phyloP scores from a whole-genome alignment of 2,797 vertebrate genomes.

The Lophotriccus pileatus region DNA sequence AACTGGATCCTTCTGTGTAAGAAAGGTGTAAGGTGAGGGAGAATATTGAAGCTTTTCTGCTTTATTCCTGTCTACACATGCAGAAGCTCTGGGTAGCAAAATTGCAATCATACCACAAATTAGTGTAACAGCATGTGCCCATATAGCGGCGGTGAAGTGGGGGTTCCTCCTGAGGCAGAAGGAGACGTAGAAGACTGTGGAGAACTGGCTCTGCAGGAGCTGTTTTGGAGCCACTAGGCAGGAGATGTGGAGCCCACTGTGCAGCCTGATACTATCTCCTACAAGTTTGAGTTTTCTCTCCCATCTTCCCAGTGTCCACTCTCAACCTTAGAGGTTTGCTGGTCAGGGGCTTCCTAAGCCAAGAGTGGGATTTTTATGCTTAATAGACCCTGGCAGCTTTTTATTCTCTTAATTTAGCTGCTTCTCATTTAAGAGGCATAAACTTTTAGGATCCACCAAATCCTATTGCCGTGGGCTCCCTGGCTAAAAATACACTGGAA shows the following conservation, averaged over 20 bases:
- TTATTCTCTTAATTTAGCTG: not conserved
- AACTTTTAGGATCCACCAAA: not conserved
- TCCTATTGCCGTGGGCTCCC: not conserved
- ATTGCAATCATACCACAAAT: not conserved
- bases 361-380: not conserved
- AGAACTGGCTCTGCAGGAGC: not conserved
- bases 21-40: not conserved
- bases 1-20: not conserved
- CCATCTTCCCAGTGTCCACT: not conserved
- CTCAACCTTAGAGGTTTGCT: not conserved
- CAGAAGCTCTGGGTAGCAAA: not conserved
- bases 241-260: not conserved
- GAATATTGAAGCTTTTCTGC: not conserved
- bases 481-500: not conserved
- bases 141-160: not conserved
- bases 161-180: not conserved
- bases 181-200: fast-evolving
- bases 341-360: not conserved
- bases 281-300: not conserved
- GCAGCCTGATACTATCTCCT: fast-evolving
- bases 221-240: not conserved
- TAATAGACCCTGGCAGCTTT: not conserved
- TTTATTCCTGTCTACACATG: not conserved
- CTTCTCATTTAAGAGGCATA: not conserved
- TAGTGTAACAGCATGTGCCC: not conserved